Base-by-base conservation (phyloP, 2,888 invertebrate species). In the Acleris emargana region DNA sequence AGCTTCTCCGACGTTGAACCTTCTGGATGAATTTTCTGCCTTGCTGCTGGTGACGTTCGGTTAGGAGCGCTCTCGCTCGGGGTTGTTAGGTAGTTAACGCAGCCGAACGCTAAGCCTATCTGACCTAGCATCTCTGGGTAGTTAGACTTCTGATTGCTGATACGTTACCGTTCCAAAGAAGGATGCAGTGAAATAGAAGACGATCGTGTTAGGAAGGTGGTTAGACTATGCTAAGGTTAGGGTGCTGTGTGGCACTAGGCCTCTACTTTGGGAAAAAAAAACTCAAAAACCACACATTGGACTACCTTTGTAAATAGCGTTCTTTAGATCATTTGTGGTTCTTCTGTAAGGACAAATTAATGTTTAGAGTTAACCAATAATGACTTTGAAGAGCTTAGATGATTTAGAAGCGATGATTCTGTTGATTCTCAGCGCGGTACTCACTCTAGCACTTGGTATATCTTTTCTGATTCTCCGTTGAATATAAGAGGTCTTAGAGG, bases 401-500 rank as follows among this genome's bases (percentile, higher is more conserved):
- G 38, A 52, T n/a, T 54, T 50, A 49, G 18, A 68, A 49, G 55
- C 59, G 51, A 57, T 60, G 53, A 42, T 42, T 13, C 13, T 28
- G 59, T 43, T 43, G 3, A 28, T 53, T 47, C 1, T 38, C 25
- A 22, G 38, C 38, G 13, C 1, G 13, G 17, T 82, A 95, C 96
- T 95, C 92, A 96, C 96, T 95, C 95, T 77, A 95, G 89, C 66
- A 95, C 94, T 90, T 95, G 95, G 77, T 95, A 95, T 75, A 94
- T 94, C 79, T 93, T 94, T 71, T 95, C 95, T 11, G 94, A 89
- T 76, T 95, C 94, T 38, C 94, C 94, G 74, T 94, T 94, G 71
- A 96, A 95, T 75, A 96, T 94, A 50, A 97, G 91, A 61, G 96
- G 95, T 77, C 96, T 93, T 76, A 97, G 88, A 57, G 97, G 97